Base-by-base conservation (phyloP, 2,113 vertebrate species). In the Kryptolebias marmoratus region DNA sequence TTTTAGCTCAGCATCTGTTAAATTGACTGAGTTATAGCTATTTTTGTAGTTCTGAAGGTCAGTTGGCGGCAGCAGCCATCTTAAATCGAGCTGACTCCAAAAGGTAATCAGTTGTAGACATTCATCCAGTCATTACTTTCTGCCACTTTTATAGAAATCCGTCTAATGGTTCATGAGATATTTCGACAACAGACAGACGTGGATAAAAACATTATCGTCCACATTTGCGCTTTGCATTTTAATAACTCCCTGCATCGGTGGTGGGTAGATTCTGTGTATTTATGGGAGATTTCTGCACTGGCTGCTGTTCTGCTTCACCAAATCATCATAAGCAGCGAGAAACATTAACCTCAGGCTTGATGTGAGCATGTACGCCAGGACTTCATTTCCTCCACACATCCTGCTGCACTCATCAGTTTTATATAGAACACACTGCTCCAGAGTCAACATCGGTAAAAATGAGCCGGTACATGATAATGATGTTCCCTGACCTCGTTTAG, bases 331-430 rank as follows among this genome's bases (percentile, higher is more conserved):
- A 82, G 77, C 69, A 75, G 81, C 53, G 66, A 80, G 80, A 88
- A 86, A 82, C 67, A 81, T 86, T 80, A 89, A 91, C 88, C 91
- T 88, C 83, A 60, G 83, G 88, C 77, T 82, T 86, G 83, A 85
- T 81, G 77, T 45, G 85, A 86, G 79, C 87, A 85, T 80, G 77
- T 83, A 71, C 31, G 64, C 79, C 81, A 80, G 84, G 83, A 85
- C 78, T 89, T 85, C 78, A 89, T 89, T 91, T 90, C 89, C 87
- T 90, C 76, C 76, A 53, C 79, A 16, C 73, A 69, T 87, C 44
- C 78, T 86, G 90, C 89, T 84, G 87, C 68, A 54, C 75, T 90
- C 91, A 92, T 90, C 91, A 89, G 45, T 89, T 91, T 90, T 86
- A 79, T 83, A 82, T 80, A 73, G 80, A 85, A 77, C 86, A 82